phyloP scores from a whole-genome alignment of 2,888 invertebrate genomes.

The Ditylenchus weischeri region DNA sequence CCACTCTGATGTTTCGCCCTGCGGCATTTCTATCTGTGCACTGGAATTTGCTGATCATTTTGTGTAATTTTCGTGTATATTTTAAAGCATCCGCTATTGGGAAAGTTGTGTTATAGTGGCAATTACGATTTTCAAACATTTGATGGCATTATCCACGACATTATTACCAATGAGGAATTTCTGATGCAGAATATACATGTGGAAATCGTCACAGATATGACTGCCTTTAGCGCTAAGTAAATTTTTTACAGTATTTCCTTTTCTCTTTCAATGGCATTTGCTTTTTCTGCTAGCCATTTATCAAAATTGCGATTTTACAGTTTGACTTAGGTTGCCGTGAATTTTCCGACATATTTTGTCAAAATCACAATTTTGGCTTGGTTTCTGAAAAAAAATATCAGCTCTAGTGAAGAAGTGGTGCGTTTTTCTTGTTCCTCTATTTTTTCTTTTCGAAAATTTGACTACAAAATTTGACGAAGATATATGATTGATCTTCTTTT shows the following conservation, averaged over 20 bases:
- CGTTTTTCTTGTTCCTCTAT: too few relatives aligned
- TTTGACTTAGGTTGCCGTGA: not conserved
- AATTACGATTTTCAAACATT: slow-evolving; percentile 51
- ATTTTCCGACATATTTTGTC: slow-evolving; percentile 6
- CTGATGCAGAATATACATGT: slow-evolving; percentile 46
- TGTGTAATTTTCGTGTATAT: not conserved
- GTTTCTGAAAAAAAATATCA: too few relatives aligned
- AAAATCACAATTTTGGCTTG: too few relatives aligned
- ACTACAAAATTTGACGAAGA: too few relatives aligned
- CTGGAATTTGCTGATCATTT: slow-evolving; percentile 44
- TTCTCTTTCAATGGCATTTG: too few relatives aligned
- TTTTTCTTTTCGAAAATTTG: too few relatives aligned
- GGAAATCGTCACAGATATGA: slow-evolving; percentile 40
- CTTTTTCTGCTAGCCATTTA: too few relatives aligned
- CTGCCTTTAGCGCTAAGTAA: slow-evolving; percentile 36
- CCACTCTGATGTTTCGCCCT: slow-evolving; percentile 43
- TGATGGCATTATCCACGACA: slow-evolving; percentile 50
- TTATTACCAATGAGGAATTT: slow-evolving; percentile 52
- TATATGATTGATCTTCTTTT: too few relatives aligned
- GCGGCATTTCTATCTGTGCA: slow-evolving; percentile 49
- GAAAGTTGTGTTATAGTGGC: slow-evolving; percentile 27
- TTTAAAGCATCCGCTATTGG: too few relatives aligned
- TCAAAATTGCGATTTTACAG: not conserved
- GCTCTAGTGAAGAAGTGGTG: too few relatives aligned
- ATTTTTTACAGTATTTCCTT: not conserved